Evolutionary conservation across 2,888 invertebrate species (phyloP).

Genomic region (Stenolophus ochropezus): DNA sequence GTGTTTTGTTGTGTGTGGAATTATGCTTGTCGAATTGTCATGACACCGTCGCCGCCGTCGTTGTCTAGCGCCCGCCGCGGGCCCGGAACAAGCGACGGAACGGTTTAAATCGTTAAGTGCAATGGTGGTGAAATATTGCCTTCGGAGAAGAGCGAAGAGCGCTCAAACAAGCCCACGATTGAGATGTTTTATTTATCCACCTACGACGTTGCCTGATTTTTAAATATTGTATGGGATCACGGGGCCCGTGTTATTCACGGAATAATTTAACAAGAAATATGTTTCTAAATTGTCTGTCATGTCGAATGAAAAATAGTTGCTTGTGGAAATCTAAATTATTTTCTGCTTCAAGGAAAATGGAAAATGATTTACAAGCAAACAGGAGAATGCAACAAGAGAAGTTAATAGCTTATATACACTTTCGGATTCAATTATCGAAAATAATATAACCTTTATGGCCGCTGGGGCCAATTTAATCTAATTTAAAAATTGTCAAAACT

Average conservation of each 20-base stretch:
- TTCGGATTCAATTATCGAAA: neutral
- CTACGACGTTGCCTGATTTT: constrained; percentile 19
- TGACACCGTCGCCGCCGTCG: neutral
- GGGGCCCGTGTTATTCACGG: constrained; percentile 1
- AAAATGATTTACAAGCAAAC: neutral
- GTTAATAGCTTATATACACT: neutral
- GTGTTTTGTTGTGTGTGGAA: neutral
- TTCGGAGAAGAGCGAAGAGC: neutral
- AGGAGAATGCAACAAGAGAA: neutral
- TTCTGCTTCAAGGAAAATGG: constrained; percentile 16
- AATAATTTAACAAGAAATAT: constrained; percentile 24
- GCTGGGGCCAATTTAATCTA: no score
- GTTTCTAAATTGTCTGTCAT: constrained; percentile 29
- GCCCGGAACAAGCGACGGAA: neutral
- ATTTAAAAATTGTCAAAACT: no score
- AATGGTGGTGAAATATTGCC: constrained; percentile 51
- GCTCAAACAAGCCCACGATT: constrained; percentile 21
- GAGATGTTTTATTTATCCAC: constrained; percentile 48
- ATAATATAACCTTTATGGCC: no score
- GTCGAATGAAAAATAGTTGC: constrained; percentile 25
- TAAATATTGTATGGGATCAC: constrained; percentile 29
- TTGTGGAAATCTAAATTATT: constrained; percentile 31
- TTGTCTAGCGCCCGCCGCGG: neutral
- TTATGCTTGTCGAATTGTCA: neutral
- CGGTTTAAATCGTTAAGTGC: constrained; percentile 41